Evolutionary conservation across 2,888 invertebrate genomes (phyloP), one percentile per base, ranked within the genome.

Genomic region (Crocallis elinguaria): DNA sequence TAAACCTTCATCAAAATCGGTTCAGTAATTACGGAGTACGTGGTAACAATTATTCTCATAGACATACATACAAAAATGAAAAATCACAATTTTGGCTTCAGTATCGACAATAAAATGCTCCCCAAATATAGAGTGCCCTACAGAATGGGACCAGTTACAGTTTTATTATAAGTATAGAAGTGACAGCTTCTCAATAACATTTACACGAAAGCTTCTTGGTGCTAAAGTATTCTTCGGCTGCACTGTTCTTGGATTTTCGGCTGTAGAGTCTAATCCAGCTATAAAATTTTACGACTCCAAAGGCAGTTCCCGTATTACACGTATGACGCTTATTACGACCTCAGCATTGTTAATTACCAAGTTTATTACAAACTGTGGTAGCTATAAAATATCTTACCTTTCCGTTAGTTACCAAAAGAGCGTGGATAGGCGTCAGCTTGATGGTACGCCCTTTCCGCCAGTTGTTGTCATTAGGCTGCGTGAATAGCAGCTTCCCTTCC

Each of bases 361-460:
- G 43, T 54, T 54, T 54, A 54, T 48, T 43, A 19, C 43, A 38
- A 48, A 43, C 43, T 37, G 19, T 48, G 17, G 17, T 21, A 42
- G 42, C 48, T 16, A 29, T 50, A 50, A 50, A 50, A 43, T 32
- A 53, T 62, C 74, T 86, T 88, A 97, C 98, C 94, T 97, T 97
- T 92, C 98, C 98, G 79, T 97, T 95, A 71, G 97, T 97, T 73
- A 98, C 96, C 84, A 98, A 94, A 81, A 98, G 94, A 54, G 97
- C 98, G 88, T 97, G 97, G 63, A 98, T 95, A 44, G 96, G 95
- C 66, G 95, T 95, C 77, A 98, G 93, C 88, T 97, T 97, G 73
- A 97, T 96, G 50, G 97, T 97, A 71, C 97, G 94, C 63, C 97
- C 97, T 80, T 96, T 95, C 69, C 96, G 94, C 97, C 97, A 97